Conservation (phyloP, 2,113 vertebrate species). For the Coracopsis vasa region DNA sequence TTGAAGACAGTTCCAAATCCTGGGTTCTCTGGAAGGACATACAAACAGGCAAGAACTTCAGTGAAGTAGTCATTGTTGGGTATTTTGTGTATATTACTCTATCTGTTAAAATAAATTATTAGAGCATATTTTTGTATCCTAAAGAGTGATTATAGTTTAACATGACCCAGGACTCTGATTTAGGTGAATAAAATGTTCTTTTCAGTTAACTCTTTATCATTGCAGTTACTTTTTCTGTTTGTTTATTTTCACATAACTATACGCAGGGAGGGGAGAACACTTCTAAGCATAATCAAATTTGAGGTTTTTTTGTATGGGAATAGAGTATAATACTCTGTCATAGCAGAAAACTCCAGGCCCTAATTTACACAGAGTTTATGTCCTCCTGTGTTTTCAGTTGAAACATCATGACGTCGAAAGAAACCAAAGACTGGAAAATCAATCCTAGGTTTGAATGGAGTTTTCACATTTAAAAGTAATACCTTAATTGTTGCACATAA, state of each 20-base stretch:
- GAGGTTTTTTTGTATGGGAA: not conserved
- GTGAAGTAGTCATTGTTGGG: slow-evolving; percentile 5
- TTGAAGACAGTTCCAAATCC: slow-evolving; percentile 97
- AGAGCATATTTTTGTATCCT: not conserved
- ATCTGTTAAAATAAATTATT: not conserved
- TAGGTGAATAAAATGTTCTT: not conserved
- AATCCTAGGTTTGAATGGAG: not conserved
- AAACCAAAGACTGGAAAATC: not conserved
- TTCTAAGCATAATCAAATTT: not conserved
- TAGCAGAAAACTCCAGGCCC: not conserved
- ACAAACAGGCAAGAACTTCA: slow-evolving; percentile 87
- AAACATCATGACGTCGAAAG: not conserved
- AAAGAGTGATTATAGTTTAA: not conserved
- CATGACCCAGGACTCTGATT: not conserved
- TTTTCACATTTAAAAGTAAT: not conserved
- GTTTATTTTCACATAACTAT: not conserved
- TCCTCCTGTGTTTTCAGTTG: not conserved
- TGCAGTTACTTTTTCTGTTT: not conserved
- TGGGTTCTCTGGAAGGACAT: slow-evolving; percentile 99
- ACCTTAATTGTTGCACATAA: not conserved
- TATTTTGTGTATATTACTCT: not conserved
- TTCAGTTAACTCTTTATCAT: not conserved
- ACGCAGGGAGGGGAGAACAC: not conserved
- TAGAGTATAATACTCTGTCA: not conserved
- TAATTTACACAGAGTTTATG: not conserved